Conservation (phyloP, 2,888 invertebrate genomes). For the Thysanoteuthis rhombus region DNA sequence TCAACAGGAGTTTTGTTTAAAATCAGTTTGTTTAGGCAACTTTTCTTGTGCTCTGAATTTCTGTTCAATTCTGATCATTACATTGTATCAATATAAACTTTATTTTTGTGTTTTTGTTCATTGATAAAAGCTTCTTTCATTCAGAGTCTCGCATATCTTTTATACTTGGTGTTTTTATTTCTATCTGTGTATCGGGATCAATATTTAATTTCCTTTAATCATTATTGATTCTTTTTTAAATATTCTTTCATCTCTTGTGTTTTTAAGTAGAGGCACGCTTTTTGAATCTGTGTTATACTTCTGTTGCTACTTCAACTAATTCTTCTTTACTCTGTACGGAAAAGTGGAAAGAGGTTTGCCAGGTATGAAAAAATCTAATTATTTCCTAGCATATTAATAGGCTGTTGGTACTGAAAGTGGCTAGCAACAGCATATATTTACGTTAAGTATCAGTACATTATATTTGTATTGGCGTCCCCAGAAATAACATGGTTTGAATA, state of each 20-base stretch:
- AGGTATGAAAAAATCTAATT: neutral
- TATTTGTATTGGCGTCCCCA: no score
- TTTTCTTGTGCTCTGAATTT: no score
- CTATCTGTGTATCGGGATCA: neutral
- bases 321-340: no score
- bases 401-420: neutral
- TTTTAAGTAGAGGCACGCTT: neutral
- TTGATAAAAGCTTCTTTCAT: no score
- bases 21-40: no score
- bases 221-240: neutral
- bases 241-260: neutral
- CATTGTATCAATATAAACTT: no score
- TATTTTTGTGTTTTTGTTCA: no score
- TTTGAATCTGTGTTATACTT: neutral
- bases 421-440: slow-evolving; percentile 12
- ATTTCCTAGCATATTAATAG: neutral
- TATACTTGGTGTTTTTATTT: neutral
- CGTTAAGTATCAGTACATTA: neutral
- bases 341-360: no score
- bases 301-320: neutral
- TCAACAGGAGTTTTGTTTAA: no score
- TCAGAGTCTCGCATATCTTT: no score
- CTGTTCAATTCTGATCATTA: no score
- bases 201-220: neutral
- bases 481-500: no score